Percentiles rank a stretch among this genome's conserved stretches.
These are phyloP conservation scores for Lagenorhynchus albirostris DNA, from an alignment of 2,113 vertebrate genomes.

Conservation along the genomic window DNA sequence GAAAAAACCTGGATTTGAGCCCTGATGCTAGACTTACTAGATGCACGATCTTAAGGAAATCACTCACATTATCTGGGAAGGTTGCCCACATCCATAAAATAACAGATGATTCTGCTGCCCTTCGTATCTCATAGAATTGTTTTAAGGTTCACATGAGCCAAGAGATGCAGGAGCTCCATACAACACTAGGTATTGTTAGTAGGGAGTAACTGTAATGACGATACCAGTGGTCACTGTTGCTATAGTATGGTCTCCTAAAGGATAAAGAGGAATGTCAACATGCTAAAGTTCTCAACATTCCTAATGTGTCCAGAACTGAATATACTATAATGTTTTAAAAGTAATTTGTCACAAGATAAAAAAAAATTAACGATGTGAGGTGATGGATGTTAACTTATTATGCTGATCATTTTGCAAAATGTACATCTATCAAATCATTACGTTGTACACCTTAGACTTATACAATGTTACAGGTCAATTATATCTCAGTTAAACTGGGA, in stretches of 20 bases:
- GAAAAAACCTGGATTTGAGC: background rate
- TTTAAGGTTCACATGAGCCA: background rate
- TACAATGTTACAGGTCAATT: background rate
- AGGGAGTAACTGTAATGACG: background rate
- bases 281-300: background rate
- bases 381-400: background rate
- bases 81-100: background rate
- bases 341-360: background rate
- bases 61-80: background rate
- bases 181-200: background rate
- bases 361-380: background rate
- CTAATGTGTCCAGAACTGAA: background rate
- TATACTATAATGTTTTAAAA: background rate
- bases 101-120: background rate
- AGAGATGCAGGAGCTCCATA: background rate
- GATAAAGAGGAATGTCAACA: background rate
- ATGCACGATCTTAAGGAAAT: background rate
- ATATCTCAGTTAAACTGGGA: background rate
- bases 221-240: background rate
- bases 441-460: background rate
- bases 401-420: background rate
- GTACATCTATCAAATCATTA: background rate
- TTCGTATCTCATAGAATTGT: background rate
- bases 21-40: background rate
- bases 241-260: background rate